Base-by-base conservation (phyloP, 2,797 vertebrate genomes). In the Botia almorhae region DNA sequence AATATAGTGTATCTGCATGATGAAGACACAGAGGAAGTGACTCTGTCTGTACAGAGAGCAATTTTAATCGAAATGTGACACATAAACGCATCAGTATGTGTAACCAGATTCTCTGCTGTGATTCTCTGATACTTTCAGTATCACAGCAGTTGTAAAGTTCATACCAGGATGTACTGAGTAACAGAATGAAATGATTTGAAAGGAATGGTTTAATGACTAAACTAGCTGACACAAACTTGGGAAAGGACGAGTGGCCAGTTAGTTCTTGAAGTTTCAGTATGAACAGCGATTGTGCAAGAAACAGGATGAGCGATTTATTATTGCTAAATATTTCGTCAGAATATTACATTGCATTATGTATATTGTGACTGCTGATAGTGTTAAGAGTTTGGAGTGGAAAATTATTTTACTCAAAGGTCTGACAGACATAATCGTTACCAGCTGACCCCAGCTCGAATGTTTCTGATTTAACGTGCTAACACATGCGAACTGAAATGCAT, bases 371-470 rank as follows among this genome's bases (percentile, higher is more conserved):
- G 19, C 51, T 56, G 63, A 46, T 3, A 50, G 12, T 65, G 7
- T 75, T 21, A 16, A 8, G 33, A 67, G 50, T 76, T 46, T 55
- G 63, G 10, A 33, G 13, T 1, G 5, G 26, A 51, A 23, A 53
- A 19, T 36, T 14, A 21, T 64, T 50, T 50, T 75, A 21, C 51
- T 68, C 33, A 23, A 17, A 80, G 53, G 8, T 46, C 60, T 36
- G 69, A 7, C 7, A 65, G 55, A 65, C 33, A 65, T 71, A 81
- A 76, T 65, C 8, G 19, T 67, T 51, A 63, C 53, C 46, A 64
- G 73, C 55, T 60, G 46, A 53, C 29, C 12, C 23, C 10, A 60
- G 29, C 11, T 21, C 69, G 50, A 69, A 68, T 43, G 65, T 36
- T 33, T 39, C 48, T 29, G 39, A 33, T 23, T 69, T 43, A 63